A percentile compares a stretch with the other conserved stretches of the same genome.
These are phyloP conservation scores for Anarsia innoxiella DNA, from an alignment of 2,888 invertebrate genomes.

Conservation along the genomic window DNA sequence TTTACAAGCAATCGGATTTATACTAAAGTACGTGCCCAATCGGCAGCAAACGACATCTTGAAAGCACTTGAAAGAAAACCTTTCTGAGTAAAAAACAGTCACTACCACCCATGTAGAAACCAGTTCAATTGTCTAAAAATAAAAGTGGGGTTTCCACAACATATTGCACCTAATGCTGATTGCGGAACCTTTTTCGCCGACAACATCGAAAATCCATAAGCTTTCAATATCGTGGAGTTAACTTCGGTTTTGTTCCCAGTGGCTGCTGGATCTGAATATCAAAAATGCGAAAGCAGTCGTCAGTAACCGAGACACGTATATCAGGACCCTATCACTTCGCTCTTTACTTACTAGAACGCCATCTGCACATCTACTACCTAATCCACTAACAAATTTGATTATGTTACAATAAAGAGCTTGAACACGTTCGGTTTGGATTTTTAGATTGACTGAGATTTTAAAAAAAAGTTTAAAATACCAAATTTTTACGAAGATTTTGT, in stretches of 20 bases:
- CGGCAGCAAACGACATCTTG: no score
- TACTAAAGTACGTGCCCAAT: no score
- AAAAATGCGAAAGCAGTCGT: conserved; percentile 70
- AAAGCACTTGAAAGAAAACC: no score
- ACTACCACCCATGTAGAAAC: no score
- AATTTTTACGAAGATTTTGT: no score
- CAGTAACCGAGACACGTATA: conserved; percentile 70
- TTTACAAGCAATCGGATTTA: no score
- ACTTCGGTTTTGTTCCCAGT: conserved; percentile 71
- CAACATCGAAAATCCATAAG: conserved; percentile 71
- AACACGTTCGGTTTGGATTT: not conserved
- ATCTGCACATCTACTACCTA: conserved; percentile 69
- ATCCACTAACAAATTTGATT: conserved; percentile 70
- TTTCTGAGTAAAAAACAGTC: no score
- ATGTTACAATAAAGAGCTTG: conserved; percentile 35
- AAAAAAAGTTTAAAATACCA: no score
- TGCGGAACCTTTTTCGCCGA: conserved; percentile 48
- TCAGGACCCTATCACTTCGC: conserved; percentile 73
- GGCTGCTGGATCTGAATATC: conserved; percentile 71
- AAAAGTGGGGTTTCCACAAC: conserved; percentile 1
- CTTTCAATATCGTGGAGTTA: conserved; percentile 72
- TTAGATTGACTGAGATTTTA: no score
- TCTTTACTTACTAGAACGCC: conserved; percentile 72
- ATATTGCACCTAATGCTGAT: conserved; percentile 38
- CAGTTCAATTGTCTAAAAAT: not conserved